phyloP scores from a whole-genome alignment of 2,888 invertebrate species.

The Drosophila yooni region DNA sequence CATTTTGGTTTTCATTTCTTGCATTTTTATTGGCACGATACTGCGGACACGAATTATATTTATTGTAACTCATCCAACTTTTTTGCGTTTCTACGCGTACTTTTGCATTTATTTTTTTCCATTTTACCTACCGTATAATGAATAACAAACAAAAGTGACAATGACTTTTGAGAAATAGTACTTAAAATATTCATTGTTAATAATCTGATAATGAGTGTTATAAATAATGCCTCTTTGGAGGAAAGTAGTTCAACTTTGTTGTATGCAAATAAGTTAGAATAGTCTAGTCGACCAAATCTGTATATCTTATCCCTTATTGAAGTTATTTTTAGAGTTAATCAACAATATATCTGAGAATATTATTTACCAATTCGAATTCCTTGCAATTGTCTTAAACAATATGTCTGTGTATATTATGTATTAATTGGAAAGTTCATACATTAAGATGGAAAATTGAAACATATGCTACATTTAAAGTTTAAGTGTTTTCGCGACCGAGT shows the following conservation, averaged over 20 bases:
- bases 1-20: constrained; percentile 34
- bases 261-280: background rate
- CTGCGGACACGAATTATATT: constrained; percentile 17
- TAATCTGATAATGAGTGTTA: background rate
- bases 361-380: background rate
- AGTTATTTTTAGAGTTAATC: background rate
- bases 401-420: background rate
- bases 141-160: background rate
- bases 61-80: constrained; percentile 7
- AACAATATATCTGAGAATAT: background rate
- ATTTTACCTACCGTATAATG: background rate
- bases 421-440: background rate
- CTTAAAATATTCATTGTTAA: background rate
- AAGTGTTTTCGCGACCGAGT: constrained; percentile 4
- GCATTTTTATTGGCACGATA: constrained; percentile 55
- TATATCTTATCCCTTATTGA: background rate
- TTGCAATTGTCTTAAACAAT: background rate
- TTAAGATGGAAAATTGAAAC: background rate
- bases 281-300: background rate
- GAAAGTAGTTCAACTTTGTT: background rate
- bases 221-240: background rate
- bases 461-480: background rate
- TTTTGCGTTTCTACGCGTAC: background rate
- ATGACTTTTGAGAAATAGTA: background rate
- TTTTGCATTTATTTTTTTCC: background rate